These are phyloP conservation scores for Rattus rattus DNA, from an alignment of 2,113 vertebrate genomes.

Conservation along the genomic window DNA sequence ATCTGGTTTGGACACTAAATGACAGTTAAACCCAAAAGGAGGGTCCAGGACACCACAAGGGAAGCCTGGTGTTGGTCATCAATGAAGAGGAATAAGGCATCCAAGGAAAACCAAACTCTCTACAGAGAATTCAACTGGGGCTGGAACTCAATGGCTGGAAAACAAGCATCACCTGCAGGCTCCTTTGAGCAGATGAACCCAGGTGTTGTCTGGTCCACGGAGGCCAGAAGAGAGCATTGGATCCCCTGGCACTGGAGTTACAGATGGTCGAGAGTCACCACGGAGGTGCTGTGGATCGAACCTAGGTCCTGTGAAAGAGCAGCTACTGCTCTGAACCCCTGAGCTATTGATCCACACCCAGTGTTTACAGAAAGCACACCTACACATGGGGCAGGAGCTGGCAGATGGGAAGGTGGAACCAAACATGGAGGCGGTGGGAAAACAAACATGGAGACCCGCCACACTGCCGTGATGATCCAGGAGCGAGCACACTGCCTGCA, in stretches of 20 bases:
- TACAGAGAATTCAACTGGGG: accelerated
- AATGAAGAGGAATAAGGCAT: background rate
- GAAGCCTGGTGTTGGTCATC: background rate
- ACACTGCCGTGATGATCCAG: accelerated
- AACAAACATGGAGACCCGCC: background rate
- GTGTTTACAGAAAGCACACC: background rate
- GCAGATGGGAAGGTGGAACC: too few species aligned
- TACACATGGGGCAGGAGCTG: too few species aligned
- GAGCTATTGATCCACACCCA: background rate
- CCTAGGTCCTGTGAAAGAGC: background rate
- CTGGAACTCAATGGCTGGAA: too few species aligned
- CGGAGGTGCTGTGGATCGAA: background rate
- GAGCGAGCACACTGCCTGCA: background rate
- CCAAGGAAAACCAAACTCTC: background rate
- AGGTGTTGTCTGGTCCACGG: background rate
- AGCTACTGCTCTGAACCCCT: background rate
- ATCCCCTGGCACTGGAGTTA: background rate
- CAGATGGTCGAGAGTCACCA: background rate
- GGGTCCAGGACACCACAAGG: background rate
- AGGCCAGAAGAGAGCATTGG: background rate
- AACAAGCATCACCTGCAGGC: background rate
- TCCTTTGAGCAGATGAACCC: background rate
- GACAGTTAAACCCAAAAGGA: background rate
- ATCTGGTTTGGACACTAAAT: background rate
- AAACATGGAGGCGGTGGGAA: background rate